A percentile compares a stretch with the other conserved stretches of the same genome.
phyloP scores from a whole-genome alignment of 2,888 invertebrate genomes.

The Agrilus mali region DNA sequence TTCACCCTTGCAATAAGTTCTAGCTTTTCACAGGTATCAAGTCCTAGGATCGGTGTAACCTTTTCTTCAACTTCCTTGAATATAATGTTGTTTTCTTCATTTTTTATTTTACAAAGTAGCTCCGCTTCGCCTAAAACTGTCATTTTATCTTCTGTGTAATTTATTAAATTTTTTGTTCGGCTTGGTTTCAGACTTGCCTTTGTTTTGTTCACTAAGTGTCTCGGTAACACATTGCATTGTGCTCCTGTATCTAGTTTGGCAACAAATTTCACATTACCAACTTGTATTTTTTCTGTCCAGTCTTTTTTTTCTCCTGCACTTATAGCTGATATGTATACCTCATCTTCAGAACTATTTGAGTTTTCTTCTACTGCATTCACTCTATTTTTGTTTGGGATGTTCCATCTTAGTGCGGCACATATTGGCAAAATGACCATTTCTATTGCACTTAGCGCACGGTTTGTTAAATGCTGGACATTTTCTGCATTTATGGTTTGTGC shows the following conservation, averaged over 20 bases:
- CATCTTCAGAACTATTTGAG: neutral
- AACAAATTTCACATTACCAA: neutral
- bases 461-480: slow-evolving; percentile 10
- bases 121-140: neutral
- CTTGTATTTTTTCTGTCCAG: slow-evolving; percentile 3
- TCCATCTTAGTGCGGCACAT: slow-evolving; percentile 1
- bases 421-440: slow-evolving; percentile 6
- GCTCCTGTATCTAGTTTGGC: slow-evolving; percentile 5
- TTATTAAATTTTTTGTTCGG: slow-evolving; percentile 1
- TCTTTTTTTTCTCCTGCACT: neutral
- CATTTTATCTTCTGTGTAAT: slow-evolving; percentile 2
- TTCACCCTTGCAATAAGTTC: neutral
- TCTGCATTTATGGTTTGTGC: slow-evolving; percentile 6
- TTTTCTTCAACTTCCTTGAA: slow-evolving; percentile 3
- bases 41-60: slow-evolving; percentile 1
- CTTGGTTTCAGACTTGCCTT: neutral
- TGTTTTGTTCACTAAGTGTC: neutral
- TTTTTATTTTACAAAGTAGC: slow-evolving; percentile 1
- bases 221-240: neutral
- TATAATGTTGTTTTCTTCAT: neutral
- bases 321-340: neutral
- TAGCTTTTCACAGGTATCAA: slow-evolving; percentile 1
- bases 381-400: neutral
- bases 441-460: slow-evolving; percentile 8
- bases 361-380: neutral